phyloP scores from a whole-genome alignment of 2,888 invertebrate species.

The Caenorhabditis sulstoni region DNA sequence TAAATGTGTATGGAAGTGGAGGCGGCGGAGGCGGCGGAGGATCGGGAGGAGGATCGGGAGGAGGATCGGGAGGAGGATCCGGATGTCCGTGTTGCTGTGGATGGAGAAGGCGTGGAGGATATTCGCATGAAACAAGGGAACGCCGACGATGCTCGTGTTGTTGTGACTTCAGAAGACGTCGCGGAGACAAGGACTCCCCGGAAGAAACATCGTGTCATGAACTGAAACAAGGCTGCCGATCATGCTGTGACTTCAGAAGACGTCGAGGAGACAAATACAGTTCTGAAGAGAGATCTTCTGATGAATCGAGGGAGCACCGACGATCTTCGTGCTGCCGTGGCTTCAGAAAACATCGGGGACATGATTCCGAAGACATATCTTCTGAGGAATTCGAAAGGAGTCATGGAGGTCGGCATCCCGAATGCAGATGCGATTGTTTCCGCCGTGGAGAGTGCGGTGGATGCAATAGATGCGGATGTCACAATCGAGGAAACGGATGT shows the following conservation, averaged over 20 bases:
- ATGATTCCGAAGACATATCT: background rate
- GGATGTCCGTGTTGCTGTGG: background rate
- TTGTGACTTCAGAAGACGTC: background rate
- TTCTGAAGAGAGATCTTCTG: too few relatives aligned
- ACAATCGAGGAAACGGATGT: background rate
- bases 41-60: constrained; percentile 5
- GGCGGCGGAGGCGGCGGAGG: constrained; percentile 10
- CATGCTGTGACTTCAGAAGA: background rate
- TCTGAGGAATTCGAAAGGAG: background rate
- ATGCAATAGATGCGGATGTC: background rate
- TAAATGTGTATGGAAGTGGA: constrained; percentile 27
- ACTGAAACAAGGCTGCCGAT: too few relatives aligned
- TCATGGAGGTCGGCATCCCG: background rate
- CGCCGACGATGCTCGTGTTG: background rate
- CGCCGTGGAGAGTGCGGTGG: background rate
- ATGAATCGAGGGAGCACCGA: background rate
- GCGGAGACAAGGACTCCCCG: too few relatives aligned
- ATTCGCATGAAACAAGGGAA: background rate
- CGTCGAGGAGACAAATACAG: too few relatives aligned
- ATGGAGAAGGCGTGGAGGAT: background rate
- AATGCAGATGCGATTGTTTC: too few relatives aligned
- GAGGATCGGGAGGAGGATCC: constrained; percentile 16
- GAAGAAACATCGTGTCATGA: too few relatives aligned
- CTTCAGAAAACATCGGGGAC: background rate
- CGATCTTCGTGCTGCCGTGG: background rate